Conservation (phyloP, 2,888 invertebrate genomes). For the Morpho deidamia region DNA sequence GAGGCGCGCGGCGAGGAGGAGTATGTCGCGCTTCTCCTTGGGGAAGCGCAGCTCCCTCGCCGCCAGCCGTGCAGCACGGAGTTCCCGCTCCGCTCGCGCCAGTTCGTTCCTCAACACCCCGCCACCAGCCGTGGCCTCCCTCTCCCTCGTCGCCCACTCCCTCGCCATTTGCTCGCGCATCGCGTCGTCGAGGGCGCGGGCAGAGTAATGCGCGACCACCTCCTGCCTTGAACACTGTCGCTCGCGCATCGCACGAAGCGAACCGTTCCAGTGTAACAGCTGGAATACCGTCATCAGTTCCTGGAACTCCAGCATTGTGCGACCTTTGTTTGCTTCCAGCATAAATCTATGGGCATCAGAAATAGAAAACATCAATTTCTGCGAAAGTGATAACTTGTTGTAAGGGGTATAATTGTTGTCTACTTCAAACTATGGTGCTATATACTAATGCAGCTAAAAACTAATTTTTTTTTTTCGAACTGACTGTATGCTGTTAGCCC, state of each 20-base stretch:
- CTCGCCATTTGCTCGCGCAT: constrained; percentile 98
- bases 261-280: constrained; percentile 97
- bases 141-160: constrained; percentile 91
- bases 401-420: no score
- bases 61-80: constrained; percentile 90
- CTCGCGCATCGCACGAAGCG: constrained; percentile 95
- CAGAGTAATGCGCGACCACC: constrained; percentile 94
- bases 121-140: constrained; percentile 50
- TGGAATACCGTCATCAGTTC: constrained; percentile 99
- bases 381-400: no score
- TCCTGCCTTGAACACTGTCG: constrained; percentile 96
- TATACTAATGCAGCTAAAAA: no score
- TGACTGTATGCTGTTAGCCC: no score
- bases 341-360: constrained; percentile 76
- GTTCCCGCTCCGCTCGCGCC: constrained; percentile 90
- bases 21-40: constrained; percentile 96
- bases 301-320: constrained; percentile 97
- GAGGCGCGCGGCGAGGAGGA: constrained; percentile 94
- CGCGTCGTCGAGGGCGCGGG: constrained; percentile 94
- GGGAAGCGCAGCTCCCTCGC: constrained; percentile 95
- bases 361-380: no score
- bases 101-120: constrained; percentile 90
- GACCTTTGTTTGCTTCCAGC: constrained; percentile 90
- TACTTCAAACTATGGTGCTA: no score
- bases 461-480: no score